Evolutionary conservation across 1,140 invertebrate species (phyloP).

Genomic region (Plodia interpunctella): DNA sequence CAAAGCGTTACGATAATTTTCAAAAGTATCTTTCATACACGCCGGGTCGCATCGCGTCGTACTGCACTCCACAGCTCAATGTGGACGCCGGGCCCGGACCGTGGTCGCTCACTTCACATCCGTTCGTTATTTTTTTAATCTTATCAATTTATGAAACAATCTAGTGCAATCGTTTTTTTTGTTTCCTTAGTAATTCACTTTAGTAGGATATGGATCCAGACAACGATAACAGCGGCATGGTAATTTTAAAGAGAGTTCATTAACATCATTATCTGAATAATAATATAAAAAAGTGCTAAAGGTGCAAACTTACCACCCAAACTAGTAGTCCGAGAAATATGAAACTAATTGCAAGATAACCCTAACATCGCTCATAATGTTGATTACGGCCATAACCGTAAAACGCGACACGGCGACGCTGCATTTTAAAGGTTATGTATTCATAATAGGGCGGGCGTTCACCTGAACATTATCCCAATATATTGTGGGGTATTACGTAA

Average conservation of each 20-base stretch:
- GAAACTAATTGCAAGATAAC: constrained; percentile 7
- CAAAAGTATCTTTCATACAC: too few species aligned
- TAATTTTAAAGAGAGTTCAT: too few species aligned
- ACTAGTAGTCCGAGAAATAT: background rate
- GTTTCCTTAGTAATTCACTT: too few species aligned
- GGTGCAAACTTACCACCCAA: background rate
- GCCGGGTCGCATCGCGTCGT: too few species aligned
- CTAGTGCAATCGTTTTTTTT: too few species aligned
- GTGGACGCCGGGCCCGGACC: too few species aligned
- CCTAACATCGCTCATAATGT: constrained; percentile 5
- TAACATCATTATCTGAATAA: too few species aligned
- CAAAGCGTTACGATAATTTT: too few species aligned
- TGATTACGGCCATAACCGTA: background rate
- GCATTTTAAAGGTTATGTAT: constrained; percentile 11
- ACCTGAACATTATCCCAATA: constrained; percentile 56
- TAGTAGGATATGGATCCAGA: too few species aligned
- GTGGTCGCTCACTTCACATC: background rate
- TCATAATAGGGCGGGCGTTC: constrained; percentile 41
- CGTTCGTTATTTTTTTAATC: background rate
- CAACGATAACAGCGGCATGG: too few species aligned
- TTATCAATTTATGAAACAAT: background rate
- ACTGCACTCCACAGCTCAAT: too few species aligned
- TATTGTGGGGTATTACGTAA: constrained; percentile 41
- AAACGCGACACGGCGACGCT: constrained; percentile 4
- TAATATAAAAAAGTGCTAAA: too few species aligned